phyloP scores from a whole-genome alignment of 2,113 vertebrate genomes.

The Pan troglodytes region DNA sequence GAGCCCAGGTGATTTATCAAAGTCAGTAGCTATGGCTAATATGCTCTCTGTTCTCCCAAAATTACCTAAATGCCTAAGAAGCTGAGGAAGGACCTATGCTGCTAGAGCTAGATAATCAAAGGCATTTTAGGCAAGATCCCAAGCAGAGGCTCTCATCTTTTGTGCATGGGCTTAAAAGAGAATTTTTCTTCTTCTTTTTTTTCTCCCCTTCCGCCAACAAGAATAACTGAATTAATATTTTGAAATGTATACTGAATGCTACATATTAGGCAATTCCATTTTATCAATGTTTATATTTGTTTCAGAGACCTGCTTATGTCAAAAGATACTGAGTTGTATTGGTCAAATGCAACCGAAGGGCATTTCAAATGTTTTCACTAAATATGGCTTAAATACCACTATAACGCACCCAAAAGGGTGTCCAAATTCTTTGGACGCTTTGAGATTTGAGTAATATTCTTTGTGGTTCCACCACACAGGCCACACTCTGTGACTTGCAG shows the following conservation, averaged over 20 bases:
- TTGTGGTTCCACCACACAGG: not conserved
- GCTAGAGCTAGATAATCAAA: not conserved
- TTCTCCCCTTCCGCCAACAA: not conserved
- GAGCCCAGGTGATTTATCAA: conserved; percentile 66
- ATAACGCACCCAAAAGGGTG: not conserved
- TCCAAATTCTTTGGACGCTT: not conserved
- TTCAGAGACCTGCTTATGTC: not conserved
- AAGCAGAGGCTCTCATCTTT: not conserved
- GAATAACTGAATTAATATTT: conserved; percentile 52
- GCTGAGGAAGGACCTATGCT: not conserved
- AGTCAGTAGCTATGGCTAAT: conserved; percentile 50
- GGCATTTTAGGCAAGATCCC: not conserved
- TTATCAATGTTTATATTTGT: not conserved
- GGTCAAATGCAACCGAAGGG: not conserved
- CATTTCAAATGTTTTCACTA: not conserved
- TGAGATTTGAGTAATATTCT: not conserved
- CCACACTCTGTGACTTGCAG: not conserved
- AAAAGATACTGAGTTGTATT: not conserved
- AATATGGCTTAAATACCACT: not conserved
- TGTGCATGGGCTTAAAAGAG: not conserved
- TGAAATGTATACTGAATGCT: not conserved
- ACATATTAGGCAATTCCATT: not conserved
- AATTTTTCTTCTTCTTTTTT: not conserved
- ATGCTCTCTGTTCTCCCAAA: conserved; percentile 11
- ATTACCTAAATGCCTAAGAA: conserved; percentile 5